Evolutionary conservation across 2,113 vertebrate species (phyloP).

Genomic region (Anhinga rufa): DNA sequence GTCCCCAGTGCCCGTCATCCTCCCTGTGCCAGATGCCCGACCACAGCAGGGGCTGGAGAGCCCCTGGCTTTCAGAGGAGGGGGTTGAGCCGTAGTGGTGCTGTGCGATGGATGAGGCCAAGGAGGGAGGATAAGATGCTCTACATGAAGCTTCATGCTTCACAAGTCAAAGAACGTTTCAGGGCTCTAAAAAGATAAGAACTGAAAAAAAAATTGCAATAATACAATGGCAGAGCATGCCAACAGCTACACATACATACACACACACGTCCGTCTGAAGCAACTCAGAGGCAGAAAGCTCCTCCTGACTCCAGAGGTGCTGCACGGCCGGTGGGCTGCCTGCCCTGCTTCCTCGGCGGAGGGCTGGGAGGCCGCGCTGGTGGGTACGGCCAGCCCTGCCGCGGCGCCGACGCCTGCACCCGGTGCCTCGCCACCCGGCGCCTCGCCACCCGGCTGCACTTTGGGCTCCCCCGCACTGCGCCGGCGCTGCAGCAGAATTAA

Average conservation of each 20-base stretch:
- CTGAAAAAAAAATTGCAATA: background rate
- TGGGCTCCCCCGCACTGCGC: rapidly evolving
- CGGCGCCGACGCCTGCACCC: rapidly evolving
- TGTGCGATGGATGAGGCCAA: background rate
- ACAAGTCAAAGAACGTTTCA: background rate
- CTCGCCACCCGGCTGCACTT: rapidly evolving
- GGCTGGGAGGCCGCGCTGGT: background rate
- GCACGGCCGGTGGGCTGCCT: background rate
- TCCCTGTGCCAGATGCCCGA: rapidly evolving
- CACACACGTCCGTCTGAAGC: rapidly evolving
- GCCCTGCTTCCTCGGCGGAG: background rate
- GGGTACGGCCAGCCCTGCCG: background rate
- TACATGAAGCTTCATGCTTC: background rate
- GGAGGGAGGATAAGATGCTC: background rate
- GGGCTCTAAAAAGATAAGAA: background rate
- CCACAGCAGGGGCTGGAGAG: too few relatives aligned
- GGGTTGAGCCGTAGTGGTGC: background rate
- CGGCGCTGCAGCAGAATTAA: background rate
- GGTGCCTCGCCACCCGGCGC: rapidly evolving
- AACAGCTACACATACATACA: too few relatives aligned
- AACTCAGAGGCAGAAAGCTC: background rate
- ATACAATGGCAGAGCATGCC: background rate
- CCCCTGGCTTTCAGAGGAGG: background rate
- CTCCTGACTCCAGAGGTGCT: background rate
- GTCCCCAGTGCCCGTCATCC: background rate